Evolutionary conservation across 1,140 invertebrate genomes (phyloP), one percentile per base, ranked within the genome.

Genomic region (Condylostylus longicornis): DNA sequence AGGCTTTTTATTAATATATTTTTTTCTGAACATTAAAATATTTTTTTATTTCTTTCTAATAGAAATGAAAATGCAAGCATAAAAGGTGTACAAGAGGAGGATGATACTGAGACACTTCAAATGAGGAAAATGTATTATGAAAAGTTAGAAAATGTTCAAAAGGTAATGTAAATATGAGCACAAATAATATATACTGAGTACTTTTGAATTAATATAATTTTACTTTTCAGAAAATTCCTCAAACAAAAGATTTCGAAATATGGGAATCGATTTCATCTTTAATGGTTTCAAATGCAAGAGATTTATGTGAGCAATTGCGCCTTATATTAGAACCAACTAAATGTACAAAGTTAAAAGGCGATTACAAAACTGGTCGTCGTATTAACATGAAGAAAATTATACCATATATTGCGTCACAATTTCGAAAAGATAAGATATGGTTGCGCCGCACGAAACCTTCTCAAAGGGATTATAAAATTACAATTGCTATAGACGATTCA

Each of bases 371-470:
- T 2, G 96, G 96, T 5, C 87, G 90, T 46, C 70, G 96, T 20
- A 80, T 99, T 14, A 99, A 98, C 62, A 98, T 99, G 94, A 73
- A 91, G 30, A 91, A 94, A 62, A 81, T 94, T 3, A 96, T 99
- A 53, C 85, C 91, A 0, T 99, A 98, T 61, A 95, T 99, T 49
- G 96, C 96, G 6, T 97, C 91, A 50, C 83, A 98, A 58, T 99
- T 97, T 63, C 74, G 93, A 22, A 99, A 99, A 57, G 94, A 99
- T 54, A 95, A 96, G 59, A 99, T 99, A 51, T 99, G 96, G 96
- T 51, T 99, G 44, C 67, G 94, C 31, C 66, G 96, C 32, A 98
- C 87, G 0, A 93, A 95, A 63, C 90, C 90, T 0, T 90, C 85
- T 1, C 90, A 96, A 57, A 68, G 96, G 35, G 79, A 98, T 45